Evolutionary conservation across 2,888 invertebrate species (phyloP).

Genomic region (Epinotia nisella): DNA sequence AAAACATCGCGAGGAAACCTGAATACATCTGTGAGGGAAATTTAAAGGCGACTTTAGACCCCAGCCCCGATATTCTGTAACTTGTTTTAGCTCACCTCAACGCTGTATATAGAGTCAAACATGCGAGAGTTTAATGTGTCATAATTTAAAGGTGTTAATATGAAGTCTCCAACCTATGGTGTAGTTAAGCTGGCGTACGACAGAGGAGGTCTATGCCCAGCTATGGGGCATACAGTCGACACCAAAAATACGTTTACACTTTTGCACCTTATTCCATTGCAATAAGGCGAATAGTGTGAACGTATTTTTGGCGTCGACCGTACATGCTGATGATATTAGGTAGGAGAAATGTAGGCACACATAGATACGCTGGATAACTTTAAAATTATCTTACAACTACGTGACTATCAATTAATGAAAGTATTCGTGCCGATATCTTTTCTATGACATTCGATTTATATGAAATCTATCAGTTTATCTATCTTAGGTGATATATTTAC

Average conservation of each 20-base stretch:
- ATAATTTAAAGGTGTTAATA: too few species aligned
- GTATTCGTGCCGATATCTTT: slow-evolving; percentile 21
- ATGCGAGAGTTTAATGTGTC: too few species aligned
- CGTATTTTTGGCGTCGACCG: too few species aligned
- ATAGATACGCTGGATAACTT: background rate
- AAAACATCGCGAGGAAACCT: background rate
- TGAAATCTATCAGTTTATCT: background rate
- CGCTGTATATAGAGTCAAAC: too few species aligned
- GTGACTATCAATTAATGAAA: slow-evolving; percentile 21
- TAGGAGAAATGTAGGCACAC: background rate
- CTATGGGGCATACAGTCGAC: too few species aligned
- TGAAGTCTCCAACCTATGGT: background rate
- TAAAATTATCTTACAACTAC: slow-evolving; percentile 20
- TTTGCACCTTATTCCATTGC: too few species aligned
- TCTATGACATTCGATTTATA: slow-evolving; percentile 10
- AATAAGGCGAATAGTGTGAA: too few species aligned
- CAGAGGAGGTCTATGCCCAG: too few species aligned
- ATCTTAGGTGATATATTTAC: slow-evolving; percentile 9
- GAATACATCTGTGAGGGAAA: background rate
- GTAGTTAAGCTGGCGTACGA: background rate
- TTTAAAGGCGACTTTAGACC: background rate
- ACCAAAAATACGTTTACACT: too few species aligned
- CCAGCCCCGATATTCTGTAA: too few species aligned
- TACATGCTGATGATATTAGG: too few species aligned
- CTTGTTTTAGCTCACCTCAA: too few species aligned